These are phyloP conservation scores for Medauroidea extradentata DNA, from an alignment of 1,140 invertebrate species.

Conservation along the genomic window DNA sequence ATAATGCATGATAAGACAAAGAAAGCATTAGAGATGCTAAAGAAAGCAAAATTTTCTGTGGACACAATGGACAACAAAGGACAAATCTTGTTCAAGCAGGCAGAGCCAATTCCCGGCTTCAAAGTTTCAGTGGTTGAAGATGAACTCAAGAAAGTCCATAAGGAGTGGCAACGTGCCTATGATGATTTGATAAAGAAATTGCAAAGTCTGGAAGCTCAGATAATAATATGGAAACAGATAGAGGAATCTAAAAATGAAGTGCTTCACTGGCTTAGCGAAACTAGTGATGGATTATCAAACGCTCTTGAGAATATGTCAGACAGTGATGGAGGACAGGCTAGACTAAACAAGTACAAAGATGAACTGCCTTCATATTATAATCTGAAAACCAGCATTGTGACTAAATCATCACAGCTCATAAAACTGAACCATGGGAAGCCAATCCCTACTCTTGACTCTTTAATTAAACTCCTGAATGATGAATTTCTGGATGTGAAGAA, in stretches of 20 bases:
- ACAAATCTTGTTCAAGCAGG: conserved; percentile 64
- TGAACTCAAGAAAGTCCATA: conserved; percentile 55
- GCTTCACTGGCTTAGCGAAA: conserved; percentile 76
- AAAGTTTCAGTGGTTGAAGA: conserved; percentile 55
- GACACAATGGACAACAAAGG: conserved; percentile 71
- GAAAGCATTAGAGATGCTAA: conserved; percentile 65
- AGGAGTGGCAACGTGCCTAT: conserved; percentile 70
- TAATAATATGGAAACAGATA: conserved; percentile 88
- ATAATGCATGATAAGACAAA: conserved; percentile 66
- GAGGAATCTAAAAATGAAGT: conserved; percentile 80
- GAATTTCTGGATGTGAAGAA: conserved; percentile 72
- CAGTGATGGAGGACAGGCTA: conserved; percentile 70
- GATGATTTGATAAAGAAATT: conserved; percentile 63
- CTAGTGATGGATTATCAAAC: conserved; percentile 66
- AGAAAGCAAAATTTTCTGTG: conserved; percentile 65
- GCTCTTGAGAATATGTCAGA: conserved; percentile 72
- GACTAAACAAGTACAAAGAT: conserved; percentile 77
- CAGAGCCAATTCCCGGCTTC: conserved; percentile 70
- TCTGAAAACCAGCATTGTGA: conserved; percentile 66
- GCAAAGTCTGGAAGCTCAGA: conserved; percentile 79
- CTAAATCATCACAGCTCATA: conserved; percentile 74
- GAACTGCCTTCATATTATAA: conserved; percentile 75
- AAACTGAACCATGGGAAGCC: conserved; percentile 70
- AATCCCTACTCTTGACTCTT: conserved; percentile 62
- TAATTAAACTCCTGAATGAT: conserved; percentile 65